These are phyloP conservation scores for Calephelis perditalis DNA, from an alignment of 2,888 invertebrate genomes.

Conservation along the genomic window DNA sequence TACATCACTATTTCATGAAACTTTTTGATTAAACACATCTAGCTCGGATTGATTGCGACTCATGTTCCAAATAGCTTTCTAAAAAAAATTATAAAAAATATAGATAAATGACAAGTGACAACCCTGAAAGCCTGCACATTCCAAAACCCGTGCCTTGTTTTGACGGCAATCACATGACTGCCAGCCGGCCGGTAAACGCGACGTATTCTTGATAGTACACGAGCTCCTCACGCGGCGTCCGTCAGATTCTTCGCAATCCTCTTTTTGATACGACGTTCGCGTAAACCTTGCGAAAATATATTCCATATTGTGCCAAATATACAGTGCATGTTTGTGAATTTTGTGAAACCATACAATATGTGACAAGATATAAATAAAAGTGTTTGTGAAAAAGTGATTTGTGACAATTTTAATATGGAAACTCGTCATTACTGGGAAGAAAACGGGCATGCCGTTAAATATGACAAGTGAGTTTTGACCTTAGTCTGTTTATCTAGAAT, in stretches of 20 bases:
- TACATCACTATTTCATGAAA: no score
- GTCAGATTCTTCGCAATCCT: constrained; percentile 21
- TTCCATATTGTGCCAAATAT: constrained; percentile 33
- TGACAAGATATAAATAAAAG: constrained; percentile 29
- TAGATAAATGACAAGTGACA: constrained; percentile 18
- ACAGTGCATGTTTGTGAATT: constrained; percentile 38
- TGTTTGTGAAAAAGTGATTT: constrained; percentile 42
- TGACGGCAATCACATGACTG: constrained; percentile 59
- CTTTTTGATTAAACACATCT: no score
- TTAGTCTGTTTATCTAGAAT: background rate
- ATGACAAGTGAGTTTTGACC: constrained; percentile 57
- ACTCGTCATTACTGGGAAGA: constrained; percentile 68
- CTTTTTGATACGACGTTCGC: constrained; percentile 10
- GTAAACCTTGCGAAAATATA: constrained; percentile 19
- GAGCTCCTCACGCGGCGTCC: constrained; percentile 7
- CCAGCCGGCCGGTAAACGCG: constrained; percentile 46
- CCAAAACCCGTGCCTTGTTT: constrained; percentile 51
- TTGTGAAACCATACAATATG: constrained; percentile 41
- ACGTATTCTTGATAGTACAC: constrained; percentile 7
- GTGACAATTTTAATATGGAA: constrained; percentile 64
- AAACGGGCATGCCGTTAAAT: constrained; percentile 62
- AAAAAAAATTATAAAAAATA: no score
- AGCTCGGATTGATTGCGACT: no score
- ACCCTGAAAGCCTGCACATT: constrained; percentile 43
- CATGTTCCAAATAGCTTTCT: no score